phyloP scores from a whole-genome alignment of 1,140 invertebrate genomes.

The Pachyrhynchus sulphureomaculatus region DNA sequence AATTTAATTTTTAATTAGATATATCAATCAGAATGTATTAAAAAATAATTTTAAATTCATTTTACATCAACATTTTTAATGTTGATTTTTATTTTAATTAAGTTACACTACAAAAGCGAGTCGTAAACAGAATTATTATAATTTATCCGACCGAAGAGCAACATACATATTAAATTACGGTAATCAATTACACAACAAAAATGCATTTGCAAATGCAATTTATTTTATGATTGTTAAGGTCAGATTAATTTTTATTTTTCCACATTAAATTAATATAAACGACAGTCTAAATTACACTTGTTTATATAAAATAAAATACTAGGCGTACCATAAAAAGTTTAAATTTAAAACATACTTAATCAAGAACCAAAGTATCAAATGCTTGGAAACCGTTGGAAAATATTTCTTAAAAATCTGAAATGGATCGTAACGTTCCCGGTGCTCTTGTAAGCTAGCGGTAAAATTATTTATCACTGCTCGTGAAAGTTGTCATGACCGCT shows the following conservation, averaged over 20 bases:
- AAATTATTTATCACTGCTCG: too few species aligned
- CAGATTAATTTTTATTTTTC: neutral
- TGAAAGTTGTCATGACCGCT: too few species aligned
- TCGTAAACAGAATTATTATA: conserved; percentile 2
- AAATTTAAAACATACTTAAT: too few species aligned
- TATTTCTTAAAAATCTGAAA: too few species aligned
- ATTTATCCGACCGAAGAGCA: neutral
- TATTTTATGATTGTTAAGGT: neutral
- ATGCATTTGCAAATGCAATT: neutral
- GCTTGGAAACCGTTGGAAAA: too few species aligned
- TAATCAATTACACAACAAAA: neutral
- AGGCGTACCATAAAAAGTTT: neutral
- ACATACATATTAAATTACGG: neutral
- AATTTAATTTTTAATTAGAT: too few species aligned
- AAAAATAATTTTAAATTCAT: too few species aligned
- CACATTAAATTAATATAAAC: neutral
- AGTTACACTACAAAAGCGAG: neutral
- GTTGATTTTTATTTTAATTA: neutral
- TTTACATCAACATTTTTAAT: neutral
- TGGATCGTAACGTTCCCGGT: too few species aligned
- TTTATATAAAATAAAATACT: neutral
- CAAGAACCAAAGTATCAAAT: too few species aligned
- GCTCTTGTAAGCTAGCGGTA: too few species aligned
- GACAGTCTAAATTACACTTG: neutral
- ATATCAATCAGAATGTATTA: too few species aligned